Percentiles rank a stretch among this genome's conserved stretches.
Evolutionary conservation across 2,797 vertebrate genomes (phyloP).

Genomic region (Xenopus petersii): DNA sequence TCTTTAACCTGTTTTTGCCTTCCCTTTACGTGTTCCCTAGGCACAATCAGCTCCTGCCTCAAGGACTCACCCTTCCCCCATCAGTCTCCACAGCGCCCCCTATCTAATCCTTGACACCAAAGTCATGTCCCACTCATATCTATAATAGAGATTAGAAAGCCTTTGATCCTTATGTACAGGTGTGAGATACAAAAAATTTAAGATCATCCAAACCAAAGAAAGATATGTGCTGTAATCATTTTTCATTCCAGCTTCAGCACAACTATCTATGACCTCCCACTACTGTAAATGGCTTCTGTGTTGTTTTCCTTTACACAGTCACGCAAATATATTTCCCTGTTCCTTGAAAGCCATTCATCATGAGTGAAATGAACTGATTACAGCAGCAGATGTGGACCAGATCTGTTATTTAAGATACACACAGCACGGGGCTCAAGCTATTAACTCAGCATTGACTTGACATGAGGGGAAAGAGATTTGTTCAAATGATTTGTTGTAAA

Average conservation of each 20-base stretch:
- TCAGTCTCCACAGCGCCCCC: no score
- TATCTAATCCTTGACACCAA: not conserved
- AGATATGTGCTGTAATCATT: conserved; percentile 3
- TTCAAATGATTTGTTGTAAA: no score
- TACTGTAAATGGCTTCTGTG: conserved; percentile 25
- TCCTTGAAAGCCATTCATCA: conserved; percentile 33
- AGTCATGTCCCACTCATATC: not conserved
- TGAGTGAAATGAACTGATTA: conserved; percentile 28
- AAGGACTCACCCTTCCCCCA: no score
- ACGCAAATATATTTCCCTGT: conserved; percentile 45
- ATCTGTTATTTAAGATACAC: conserved; percentile 15
- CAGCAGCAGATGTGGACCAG: conserved; percentile 42
- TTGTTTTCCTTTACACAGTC: conserved; percentile 43
- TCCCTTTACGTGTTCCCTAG: no score
- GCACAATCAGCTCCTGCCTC: no score
- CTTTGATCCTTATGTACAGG: conserved; percentile 27
- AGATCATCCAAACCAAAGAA: not conserved
- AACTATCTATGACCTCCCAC: conserved; percentile 42
- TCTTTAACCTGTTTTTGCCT: no score
- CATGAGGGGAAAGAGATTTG: no score
- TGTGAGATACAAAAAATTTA: conserved; percentile 25
- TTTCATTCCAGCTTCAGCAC: conserved; percentile 40
- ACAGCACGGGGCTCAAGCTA: conserved; percentile 6
- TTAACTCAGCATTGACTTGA: not conserved
- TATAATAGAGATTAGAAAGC: conserved; percentile 22